These are phyloP conservation scores for Asarcornis scutulata DNA, from an alignment of 2,113 vertebrate species.

Conservation along the genomic window DNA sequence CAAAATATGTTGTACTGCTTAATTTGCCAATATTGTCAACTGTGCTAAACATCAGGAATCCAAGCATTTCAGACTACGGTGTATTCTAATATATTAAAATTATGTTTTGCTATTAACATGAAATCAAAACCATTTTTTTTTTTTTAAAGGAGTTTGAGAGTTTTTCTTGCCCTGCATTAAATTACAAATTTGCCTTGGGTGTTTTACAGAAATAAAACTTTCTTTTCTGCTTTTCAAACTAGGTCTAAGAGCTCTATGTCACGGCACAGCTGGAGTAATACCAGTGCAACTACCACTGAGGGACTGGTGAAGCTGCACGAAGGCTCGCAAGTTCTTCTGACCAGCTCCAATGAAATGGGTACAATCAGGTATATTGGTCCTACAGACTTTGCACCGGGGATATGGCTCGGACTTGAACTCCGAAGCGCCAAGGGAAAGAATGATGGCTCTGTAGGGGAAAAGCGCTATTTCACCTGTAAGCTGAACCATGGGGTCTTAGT, in stretches of 20 bases:
- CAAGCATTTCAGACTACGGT: background rate
- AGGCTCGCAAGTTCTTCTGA: constrained; percentile 93
- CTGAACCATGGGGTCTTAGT: constrained; percentile 89
- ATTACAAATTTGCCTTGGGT: background rate
- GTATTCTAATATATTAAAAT: background rate
- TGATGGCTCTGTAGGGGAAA: constrained; percentile 87
- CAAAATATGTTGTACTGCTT: background rate
- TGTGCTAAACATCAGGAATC: background rate
- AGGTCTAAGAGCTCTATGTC: constrained; percentile 80
- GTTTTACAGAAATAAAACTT: background rate
- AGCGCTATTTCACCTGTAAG: constrained; percentile 91
- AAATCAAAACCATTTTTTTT: background rate
- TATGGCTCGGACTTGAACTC: constrained; percentile 95
- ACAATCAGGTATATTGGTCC: constrained; percentile 90
- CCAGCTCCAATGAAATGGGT: constrained; percentile 92
- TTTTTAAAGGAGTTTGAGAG: background rate
- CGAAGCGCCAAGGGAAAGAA: constrained; percentile 90
- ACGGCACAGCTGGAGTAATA: constrained; percentile 84
- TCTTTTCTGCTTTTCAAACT: background rate
- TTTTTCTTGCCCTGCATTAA: background rate
- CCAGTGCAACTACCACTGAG: background rate
- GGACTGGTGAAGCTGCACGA: constrained; percentile 81
- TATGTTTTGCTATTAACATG: background rate
- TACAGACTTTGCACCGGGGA: constrained; percentile 88
- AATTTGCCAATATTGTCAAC: background rate